Evolutionary conservation across 2,888 invertebrate genomes (phyloP), one percentile per base, ranked within the genome.

Genomic region (Tridacna gigas): DNA sequence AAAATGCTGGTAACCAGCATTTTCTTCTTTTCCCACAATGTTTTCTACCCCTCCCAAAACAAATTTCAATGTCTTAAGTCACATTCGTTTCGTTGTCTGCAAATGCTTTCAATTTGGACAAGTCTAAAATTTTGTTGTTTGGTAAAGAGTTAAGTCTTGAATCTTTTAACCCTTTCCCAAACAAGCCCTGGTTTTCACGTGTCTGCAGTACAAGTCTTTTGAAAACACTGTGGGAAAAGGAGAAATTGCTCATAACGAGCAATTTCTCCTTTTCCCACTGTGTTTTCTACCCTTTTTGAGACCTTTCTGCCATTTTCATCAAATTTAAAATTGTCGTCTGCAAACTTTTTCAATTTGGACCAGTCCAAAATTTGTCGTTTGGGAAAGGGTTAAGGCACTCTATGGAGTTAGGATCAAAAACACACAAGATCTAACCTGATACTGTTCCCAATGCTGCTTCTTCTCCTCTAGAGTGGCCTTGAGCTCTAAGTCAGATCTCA

Each of bases 381-480:
- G 7, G 37, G 2, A 37, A 37, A 37, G 37, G 7, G 37, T 37
- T 37, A 37, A 37, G 7, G 37, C 37, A 37, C 37, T 37, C 2
- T 7, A 37, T 2, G 37, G 37, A 37, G 37, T 37, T 7, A 37
- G 7, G 37, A 37, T 37, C 37, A 37, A 20, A 5, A 9, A 56
- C 63, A 25, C 12, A 11, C 1, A 56, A 9, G 18, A 56, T 56
- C 79, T 25, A 75, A 97, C 98, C 97, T 98, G 98, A 95, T 98
- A 98, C 95, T 97, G 97, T 93, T 97, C 97, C 60, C 98, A 96
- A 94, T 98, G 98, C 88, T 98, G 97, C 90, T 97, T 96, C 94
- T 99, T 99, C 93, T 98, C 98, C 90, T 98, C 97, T 47, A 98
- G 95, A 0, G 97, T 97, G 67, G 97, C 97, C 93, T 97, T 97